Evolutionary conservation across 2,888 invertebrate genomes (phyloP), one percentile per base, ranked within the genome.

Genomic region (Calliphora vomitoria): DNA sequence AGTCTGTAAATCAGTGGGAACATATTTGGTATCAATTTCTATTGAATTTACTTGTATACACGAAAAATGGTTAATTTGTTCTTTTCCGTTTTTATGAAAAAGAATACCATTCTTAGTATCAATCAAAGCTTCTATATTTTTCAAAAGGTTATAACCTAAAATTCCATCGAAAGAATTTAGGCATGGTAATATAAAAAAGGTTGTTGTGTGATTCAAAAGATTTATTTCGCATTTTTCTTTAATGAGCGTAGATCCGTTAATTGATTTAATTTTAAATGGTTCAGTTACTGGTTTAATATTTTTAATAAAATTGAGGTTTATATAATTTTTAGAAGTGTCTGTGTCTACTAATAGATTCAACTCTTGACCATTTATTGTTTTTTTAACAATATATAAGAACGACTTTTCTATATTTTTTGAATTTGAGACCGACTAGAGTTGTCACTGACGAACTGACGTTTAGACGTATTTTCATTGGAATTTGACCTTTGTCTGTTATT

Each of bases 81-180:
- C 74, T 68, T 85, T 72, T 47, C 74, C 80, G 8, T 4, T n/a
- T 66, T 66, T 78, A 10, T 78, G 76, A 41, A 66, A 78, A 78
- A 78, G 53, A 53, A 80, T 55, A 15, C 82, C 86, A 72, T 53
- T 71, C 6, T 68, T 71, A 15, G 75, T 79, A 53, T 86, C 86
- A 50, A 86, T 85, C 50, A 60, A 47, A 44, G 85, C 87, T 41
- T 84, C 74, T 11, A 84, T 82, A 79, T 88, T 31, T 55, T 66
- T 86, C 13, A 88, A 68, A 82, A 84, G 82, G 18, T 88, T 75
- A 41, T 80, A 84, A 2, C 83, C 83, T 53, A 87, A 47, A 38
- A 87, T 81, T 75, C 81, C 83, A 13, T 79, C 69, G 15, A 78
- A 78, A 10, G 53, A 76, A 38, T 18, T 53, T 38, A 78, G 35